Evolutionary conservation across 1,140 invertebrate genomes (phyloP).

Genomic region (Zophobas morio): DNA sequence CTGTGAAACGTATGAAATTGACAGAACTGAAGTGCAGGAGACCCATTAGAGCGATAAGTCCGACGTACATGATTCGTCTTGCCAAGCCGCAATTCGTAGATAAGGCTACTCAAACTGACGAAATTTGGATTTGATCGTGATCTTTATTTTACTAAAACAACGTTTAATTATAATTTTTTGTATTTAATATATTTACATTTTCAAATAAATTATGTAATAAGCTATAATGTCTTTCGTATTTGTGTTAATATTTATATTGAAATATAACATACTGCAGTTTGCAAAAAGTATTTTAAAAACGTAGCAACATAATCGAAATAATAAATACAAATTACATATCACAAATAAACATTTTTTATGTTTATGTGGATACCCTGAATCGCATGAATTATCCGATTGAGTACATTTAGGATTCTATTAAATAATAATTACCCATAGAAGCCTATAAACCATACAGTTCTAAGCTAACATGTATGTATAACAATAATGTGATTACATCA

Average conservation of each 20-base stretch:
- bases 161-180: constrained; percentile 34
- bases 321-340: constrained; percentile 42
- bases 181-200: constrained; percentile 50
- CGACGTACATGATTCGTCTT: constrained; percentile 22
- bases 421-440: constrained; percentile 51
- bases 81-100: constrained; percentile 16
- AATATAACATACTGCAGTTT: constrained; percentile 43
- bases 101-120: constrained; percentile 60
- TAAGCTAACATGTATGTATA: constrained; percentile 57
- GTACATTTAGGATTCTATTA: constrained; percentile 47
- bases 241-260: constrained; percentile 45
- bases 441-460: constrained; percentile 55
- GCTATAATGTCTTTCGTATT: constrained; percentile 45
- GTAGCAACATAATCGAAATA: constrained; percentile 35
- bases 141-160: constrained; percentile 40
- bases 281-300: constrained; percentile 45
- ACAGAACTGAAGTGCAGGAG: constrained; percentile 58
- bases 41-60: constrained; percentile 54
- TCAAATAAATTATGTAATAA: constrained; percentile 48
- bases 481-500: constrained; percentile 60
- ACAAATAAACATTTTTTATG: constrained; percentile 44
- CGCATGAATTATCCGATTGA: constrained; percentile 46
- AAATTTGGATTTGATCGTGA: constrained; percentile 33
- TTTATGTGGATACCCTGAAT: constrained; percentile 48
- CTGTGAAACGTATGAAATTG: constrained; percentile 58